These are phyloP conservation scores for Nymphalis io DNA, from an alignment of 1,140 invertebrate genomes.

Conservation along the genomic window DNA sequence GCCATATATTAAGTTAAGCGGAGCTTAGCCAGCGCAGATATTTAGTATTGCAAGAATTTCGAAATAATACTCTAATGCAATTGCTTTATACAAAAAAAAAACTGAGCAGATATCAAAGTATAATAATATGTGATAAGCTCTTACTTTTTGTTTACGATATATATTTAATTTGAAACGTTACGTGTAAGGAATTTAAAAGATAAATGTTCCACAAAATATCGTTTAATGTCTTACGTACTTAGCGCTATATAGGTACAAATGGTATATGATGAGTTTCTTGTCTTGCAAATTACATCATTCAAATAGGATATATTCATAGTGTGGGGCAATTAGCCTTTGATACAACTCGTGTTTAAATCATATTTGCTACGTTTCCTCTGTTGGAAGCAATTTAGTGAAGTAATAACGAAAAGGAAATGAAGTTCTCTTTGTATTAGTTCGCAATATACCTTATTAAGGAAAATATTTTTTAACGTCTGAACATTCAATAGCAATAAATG, in stretches of 20 bases:
- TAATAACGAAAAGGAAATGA: slow-evolving; percentile 60
- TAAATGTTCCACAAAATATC: too few relatives aligned
- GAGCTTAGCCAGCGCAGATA: slow-evolving; percentile 35
- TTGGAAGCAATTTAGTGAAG: slow-evolving; percentile 57
- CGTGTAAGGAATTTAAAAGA: too few relatives aligned
- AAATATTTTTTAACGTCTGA: slow-evolving; percentile 19
- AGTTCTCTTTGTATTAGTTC: slow-evolving; percentile 49
- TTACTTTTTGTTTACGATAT: not conserved
- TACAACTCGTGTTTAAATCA: slow-evolving; percentile 61
- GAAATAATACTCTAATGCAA: slow-evolving; percentile 12
- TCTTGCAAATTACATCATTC: slow-evolving; percentile 26
- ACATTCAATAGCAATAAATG: not conserved
- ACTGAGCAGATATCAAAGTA: not conserved
- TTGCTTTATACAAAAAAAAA: not conserved
- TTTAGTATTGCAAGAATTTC: slow-evolving; percentile 22
- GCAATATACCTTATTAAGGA: slow-evolving; percentile 35
- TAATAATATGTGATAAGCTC: not conserved
- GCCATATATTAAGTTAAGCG: slow-evolving; percentile 69
- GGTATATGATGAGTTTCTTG: slow-evolving; percentile 15
- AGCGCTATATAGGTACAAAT: not conserved
- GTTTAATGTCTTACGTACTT: not conserved
- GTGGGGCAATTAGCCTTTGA: slow-evolving; percentile 66
- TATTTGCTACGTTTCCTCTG: slow-evolving; percentile 64
- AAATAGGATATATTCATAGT: slow-evolving; percentile 31
- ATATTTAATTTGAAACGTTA: too few relatives aligned